Evolutionary conservation across 2,113 vertebrate species (phyloP), one percentile per base, ranked within the genome.

Genomic region (Otocyon megalotis): DNA sequence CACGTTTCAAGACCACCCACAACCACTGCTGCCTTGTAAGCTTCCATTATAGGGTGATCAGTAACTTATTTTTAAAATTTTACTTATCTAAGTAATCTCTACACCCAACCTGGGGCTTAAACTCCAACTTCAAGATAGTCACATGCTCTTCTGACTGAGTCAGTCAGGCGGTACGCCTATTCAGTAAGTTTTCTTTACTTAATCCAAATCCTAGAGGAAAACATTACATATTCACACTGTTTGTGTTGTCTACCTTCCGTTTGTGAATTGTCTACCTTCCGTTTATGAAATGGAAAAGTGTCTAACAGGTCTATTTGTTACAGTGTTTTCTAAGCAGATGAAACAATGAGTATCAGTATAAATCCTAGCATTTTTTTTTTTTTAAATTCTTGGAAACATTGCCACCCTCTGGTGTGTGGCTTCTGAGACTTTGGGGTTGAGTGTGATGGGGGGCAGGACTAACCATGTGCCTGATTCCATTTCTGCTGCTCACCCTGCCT

Each of bases 381-480:
- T n/a, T 43, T 43, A 0, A 67, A 65, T 60, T 26, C 5, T 53
- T 74, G 72, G 62, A 20, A 85, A 72, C 48, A 24, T 62, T 54
- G 71, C 19, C 85, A n/a, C 43, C 85, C 16, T 43, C 13, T 56
- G 3, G 48, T 30, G 2, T 63, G 32, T 83, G 77, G n/a, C 54
- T 76, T 12, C 35, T 14, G 48, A 62, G 28, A 26, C 14, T 54
- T 3, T 22, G 19, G 24, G n/a, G 12, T 11, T 88, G 28, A 43
- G 9, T n/a, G 56, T 24, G 13, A 26, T 91, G n/a, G 7, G 1
- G 17, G 60, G 83, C 50, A 54, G 83, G 77, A n/a, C 60, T 91
- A 14, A 17, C 54, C 20, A 0, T 14, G 13, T 28, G 28, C 50
- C 32, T 7, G 3, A 4, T 37, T 50, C 16, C 0, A 3, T 11